Evolutionary conservation across 2,888 invertebrate genomes (phyloP).

Genomic region (Drosophila antonietae): DNA sequence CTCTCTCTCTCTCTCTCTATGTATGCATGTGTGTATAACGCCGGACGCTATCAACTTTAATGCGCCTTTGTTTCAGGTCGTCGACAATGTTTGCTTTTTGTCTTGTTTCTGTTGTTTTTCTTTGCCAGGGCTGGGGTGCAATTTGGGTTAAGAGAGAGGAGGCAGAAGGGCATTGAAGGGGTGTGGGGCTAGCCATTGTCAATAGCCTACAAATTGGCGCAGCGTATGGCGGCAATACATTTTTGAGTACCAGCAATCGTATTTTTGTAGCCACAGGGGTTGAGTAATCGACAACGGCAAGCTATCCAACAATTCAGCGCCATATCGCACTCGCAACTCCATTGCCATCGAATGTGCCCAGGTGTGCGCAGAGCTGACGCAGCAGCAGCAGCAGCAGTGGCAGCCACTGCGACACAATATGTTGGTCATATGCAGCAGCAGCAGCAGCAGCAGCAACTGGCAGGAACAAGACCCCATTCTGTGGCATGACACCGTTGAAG

Average conservation of each 20-base stretch:
- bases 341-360: slow-evolving; percentile 68
- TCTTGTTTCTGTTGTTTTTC: neutral
- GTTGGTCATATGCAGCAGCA: slow-evolving; percentile 47
- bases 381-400: slow-evolving; percentile 40
- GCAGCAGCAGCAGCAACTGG: slow-evolving; percentile 13
- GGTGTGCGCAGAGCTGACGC: slow-evolving; percentile 68
- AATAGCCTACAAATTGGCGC: slow-evolving; percentile 72
- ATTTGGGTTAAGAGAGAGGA: neutral
- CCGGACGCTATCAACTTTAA: slow-evolving; percentile 74
- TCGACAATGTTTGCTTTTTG: slow-evolving; percentile 20
- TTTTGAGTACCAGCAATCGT: slow-evolving; percentile 53
- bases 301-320: slow-evolving; percentile 33
- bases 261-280: slow-evolving; percentile 56
- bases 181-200: slow-evolving; percentile 42
- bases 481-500: slow-evolving; percentile 76
- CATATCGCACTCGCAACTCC: slow-evolving; percentile 43
- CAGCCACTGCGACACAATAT: slow-evolving; percentile 53
- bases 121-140: slow-evolving; percentile 31
- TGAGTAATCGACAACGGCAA: slow-evolving; percentile 70
- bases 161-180: neutral
- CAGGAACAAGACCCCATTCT: slow-evolving; percentile 64
- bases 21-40: slow-evolving; percentile 7
- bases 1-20: neutral
- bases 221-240: slow-evolving; percentile 52
- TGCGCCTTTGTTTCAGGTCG: slow-evolving; percentile 65